phyloP scores from a whole-genome alignment of 2,113 vertebrate genomes.

The Carassius carassius region DNA sequence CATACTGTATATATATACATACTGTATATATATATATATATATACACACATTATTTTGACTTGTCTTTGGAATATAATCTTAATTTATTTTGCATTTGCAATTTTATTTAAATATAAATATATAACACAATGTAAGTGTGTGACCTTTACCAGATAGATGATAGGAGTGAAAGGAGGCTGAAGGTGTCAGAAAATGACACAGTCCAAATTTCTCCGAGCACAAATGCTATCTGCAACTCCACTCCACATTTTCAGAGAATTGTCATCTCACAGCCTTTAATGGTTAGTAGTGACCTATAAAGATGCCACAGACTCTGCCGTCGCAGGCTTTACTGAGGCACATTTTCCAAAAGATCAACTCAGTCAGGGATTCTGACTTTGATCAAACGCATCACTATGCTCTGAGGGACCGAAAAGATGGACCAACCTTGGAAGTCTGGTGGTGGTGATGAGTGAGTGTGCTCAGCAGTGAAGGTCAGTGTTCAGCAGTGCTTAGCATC shows the following conservation, averaged over 20 bases:
- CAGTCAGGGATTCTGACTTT: slow-evolving; percentile 21
- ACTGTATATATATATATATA: no score
- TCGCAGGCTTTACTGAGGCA: neutral
- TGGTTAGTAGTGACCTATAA: neutral
- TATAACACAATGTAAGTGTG: no score
- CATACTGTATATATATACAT: no score
- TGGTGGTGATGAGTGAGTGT: slow-evolving; percentile 7
- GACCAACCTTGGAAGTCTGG: neutral
- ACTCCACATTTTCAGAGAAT: neutral
- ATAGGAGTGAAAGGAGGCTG: neutral
- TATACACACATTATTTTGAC: no score
- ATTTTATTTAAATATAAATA: no score
- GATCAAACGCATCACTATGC: slow-evolving; percentile 29
- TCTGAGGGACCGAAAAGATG: neutral
- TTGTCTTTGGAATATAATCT: no score
- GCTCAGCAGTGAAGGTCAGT: slow-evolving; percentile 18
- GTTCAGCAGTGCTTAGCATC: slow-evolving; percentile 16
- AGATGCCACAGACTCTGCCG: neutral
- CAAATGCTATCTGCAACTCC: neutral
- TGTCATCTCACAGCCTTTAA: neutral
- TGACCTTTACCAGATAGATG: neutral
- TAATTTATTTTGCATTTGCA: no score
- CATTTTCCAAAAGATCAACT: slow-evolving; percentile 42
- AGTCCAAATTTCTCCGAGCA: neutral
- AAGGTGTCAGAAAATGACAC: neutral